These are phyloP conservation scores for Ceyx erithaca DNA, from an alignment of 2,797 vertebrate species.

Conservation along the genomic window DNA sequence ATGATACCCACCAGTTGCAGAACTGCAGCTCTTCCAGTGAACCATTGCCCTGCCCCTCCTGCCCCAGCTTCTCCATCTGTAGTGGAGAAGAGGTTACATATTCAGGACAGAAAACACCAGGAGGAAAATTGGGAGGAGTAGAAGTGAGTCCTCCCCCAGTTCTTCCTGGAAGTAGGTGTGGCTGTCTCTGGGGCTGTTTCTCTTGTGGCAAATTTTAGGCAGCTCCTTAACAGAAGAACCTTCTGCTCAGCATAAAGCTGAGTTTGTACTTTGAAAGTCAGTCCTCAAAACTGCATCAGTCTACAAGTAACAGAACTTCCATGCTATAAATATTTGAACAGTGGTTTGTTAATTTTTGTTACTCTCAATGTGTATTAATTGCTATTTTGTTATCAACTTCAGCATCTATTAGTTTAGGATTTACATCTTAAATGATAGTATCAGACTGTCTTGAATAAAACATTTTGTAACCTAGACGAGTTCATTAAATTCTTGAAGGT, in stretches of 20 bases:
- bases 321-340: conserved; percentile 75
- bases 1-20: not conserved
- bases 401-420: conserved; percentile 76
- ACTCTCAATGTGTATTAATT: conserved; percentile 70
- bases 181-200: not conserved
- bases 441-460: conserved; percentile 75
- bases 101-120: not conserved
- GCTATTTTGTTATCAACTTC: conserved; percentile 71
- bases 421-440: conserved; percentile 73
- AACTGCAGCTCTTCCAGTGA: not conserved
- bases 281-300: not conserved
- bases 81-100: not conserved
- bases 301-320: conserved; percentile 5
- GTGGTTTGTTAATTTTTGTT: conserved; percentile 76
- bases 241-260: not conserved
- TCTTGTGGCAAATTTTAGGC: not conserved
- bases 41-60: not conserved
- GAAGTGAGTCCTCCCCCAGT: not conserved
- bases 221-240: not conserved
- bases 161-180: not conserved
- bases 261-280: conserved; percentile 6
- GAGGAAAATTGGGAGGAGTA: not conserved
- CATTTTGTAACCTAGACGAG: conserved; percentile 63
- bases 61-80: not conserved
- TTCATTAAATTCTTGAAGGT: conserved; percentile 74